phyloP scores from a whole-genome alignment of 1,140 invertebrate genomes.

The Solenopsis fugax region DNA sequence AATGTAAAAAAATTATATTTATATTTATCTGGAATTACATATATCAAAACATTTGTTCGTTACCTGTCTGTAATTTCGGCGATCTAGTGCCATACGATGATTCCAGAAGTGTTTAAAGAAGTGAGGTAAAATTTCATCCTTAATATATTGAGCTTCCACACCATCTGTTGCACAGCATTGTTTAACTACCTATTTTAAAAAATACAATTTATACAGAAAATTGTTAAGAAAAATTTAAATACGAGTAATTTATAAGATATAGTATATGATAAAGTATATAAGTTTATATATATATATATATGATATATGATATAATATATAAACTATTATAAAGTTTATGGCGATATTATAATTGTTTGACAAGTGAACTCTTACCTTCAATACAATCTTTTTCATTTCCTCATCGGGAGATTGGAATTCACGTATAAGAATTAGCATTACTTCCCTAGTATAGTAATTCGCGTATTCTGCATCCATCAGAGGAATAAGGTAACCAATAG shows the following conservation, averaged over 20 bases:
- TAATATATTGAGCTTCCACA: conserved; percentile 99
- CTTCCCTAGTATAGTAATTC: conserved; percentile 99
- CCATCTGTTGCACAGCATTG: conserved; percentile 99
- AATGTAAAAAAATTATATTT: conserved; percentile 10
- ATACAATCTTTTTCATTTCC: conserved; percentile 99
- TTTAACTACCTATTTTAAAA: conserved; percentile 95
- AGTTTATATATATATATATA: too few species aligned
- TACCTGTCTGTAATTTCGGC: conserved; percentile 97
- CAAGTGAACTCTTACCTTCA: conserved; percentile 90
- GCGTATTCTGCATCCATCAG: conserved; percentile 99
- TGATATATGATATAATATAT: background rate
- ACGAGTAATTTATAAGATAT: conserved; percentile 33
- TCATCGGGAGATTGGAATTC: conserved; percentile 99
- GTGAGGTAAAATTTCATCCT: conserved; percentile 99
- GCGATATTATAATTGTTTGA: conserved; percentile 39
- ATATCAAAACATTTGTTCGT: background rate
- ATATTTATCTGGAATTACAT: background rate
- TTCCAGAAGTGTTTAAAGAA: conserved; percentile 99
- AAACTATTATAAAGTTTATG: background rate
- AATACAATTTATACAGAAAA: background rate
- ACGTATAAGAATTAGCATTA: conserved; percentile 99
- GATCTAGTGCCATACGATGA: conserved; percentile 99
- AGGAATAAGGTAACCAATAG: conserved; percentile 99
- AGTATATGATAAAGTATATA: background rate
- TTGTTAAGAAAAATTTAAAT: conserved; percentile 16